Evolutionary conservation across 1,140 invertebrate genomes (phyloP).

Genomic region (Drosophila sproati): DNA sequence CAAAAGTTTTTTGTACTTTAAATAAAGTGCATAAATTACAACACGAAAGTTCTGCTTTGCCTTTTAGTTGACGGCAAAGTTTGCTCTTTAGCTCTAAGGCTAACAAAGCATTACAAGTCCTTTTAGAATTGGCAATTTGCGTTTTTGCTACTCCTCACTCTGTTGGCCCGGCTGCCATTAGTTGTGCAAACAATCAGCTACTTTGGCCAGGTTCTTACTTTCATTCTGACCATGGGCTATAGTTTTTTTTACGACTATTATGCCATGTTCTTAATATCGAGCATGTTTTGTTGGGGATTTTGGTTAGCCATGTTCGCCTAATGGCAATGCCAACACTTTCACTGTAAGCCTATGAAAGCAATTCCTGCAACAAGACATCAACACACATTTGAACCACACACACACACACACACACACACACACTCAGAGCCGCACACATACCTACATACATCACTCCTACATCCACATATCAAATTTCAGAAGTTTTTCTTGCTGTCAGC

Average conservation of each 20-base stretch:
- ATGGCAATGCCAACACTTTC: conserved; percentile 74
- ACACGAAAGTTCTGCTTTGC: neutral
- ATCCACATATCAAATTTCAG: conserved; percentile 69
- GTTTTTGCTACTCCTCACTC: conserved; percentile 26
- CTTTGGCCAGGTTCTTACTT: conserved; percentile 7
- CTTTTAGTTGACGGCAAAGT: neutral
- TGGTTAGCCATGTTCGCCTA: conserved; percentile 64
- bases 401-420: conserved; percentile 18
- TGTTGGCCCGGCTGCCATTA: conserved; percentile 54
- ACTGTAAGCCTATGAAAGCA: conserved; percentile 66
- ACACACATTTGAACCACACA: too few relatives aligned
- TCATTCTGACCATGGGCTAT: conserved; percentile 19
- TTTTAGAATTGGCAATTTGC: conserved; percentile 57
- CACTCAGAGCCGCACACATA: conserved; percentile 5
- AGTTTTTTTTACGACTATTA: conserved; percentile 16
- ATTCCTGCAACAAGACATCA: conserved; percentile 12
- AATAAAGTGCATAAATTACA: conserved; percentile 40
- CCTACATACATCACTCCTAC: conserved; percentile 60
- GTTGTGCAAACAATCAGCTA: conserved; percentile 74
- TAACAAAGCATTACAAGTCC: conserved; percentile 33
- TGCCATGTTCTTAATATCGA: conserved; percentile 37
- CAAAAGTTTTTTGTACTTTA: conserved; percentile 31
- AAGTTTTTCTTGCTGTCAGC: conserved; percentile 51
- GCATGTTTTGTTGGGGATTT: conserved; percentile 44
- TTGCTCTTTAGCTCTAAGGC: neutral